phyloP scores from a whole-genome alignment of 2,797 vertebrate species.

The Sebastes vulpes region DNA sequence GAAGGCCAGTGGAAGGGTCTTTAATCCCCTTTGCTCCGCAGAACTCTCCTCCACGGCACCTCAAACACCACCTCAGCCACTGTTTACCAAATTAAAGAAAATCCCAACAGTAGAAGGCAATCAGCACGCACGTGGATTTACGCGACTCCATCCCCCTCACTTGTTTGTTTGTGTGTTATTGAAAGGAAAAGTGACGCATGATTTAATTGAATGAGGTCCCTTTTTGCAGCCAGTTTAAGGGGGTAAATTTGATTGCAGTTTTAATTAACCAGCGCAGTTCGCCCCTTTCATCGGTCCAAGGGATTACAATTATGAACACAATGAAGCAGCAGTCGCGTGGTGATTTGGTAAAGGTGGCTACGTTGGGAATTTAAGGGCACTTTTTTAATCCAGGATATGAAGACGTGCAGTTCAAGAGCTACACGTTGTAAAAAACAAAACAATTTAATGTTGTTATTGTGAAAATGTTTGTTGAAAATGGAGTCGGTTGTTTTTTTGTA shows the following conservation, averaged over 20 bases:
- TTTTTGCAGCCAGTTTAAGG: slow-evolving; percentile 79
- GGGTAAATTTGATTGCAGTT: slow-evolving; percentile 84
- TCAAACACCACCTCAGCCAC: slow-evolving; percentile 65
- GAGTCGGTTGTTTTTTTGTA: background rate
- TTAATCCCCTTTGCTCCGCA: slow-evolving; percentile 70
- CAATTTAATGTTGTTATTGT: slow-evolving; percentile 8
- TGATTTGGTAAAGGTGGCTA: slow-evolving; percentile 71
- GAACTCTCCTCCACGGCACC: slow-evolving; percentile 49
- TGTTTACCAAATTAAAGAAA: slow-evolving; percentile 74
- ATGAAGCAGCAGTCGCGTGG: slow-evolving; percentile 67
- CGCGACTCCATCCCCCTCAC: slow-evolving; percentile 60
- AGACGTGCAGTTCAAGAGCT: slow-evolving; percentile 8
- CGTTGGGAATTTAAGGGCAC: slow-evolving; percentile 31
- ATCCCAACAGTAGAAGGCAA: slow-evolving; percentile 78
- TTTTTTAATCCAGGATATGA: slow-evolving; percentile 44
- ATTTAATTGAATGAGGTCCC: slow-evolving; percentile 82
- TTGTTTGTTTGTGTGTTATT: slow-evolving; percentile 76
- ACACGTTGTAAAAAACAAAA: background rate
- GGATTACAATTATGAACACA: slow-evolving; percentile 85
- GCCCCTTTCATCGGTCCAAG: slow-evolving; percentile 82
- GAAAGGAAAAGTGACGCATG: slow-evolving; percentile 75
- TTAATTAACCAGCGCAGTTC: slow-evolving; percentile 85
- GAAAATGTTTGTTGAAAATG: background rate
- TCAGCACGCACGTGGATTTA: slow-evolving; percentile 74
- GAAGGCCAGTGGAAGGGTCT: slow-evolving; percentile 63